A percentile compares a stretch with the other conserved stretches of the same genome.
Evolutionary conservation across 2,797 vertebrate genomes (phyloP).

Genomic region (Adrianichthys oophorus): DNA sequence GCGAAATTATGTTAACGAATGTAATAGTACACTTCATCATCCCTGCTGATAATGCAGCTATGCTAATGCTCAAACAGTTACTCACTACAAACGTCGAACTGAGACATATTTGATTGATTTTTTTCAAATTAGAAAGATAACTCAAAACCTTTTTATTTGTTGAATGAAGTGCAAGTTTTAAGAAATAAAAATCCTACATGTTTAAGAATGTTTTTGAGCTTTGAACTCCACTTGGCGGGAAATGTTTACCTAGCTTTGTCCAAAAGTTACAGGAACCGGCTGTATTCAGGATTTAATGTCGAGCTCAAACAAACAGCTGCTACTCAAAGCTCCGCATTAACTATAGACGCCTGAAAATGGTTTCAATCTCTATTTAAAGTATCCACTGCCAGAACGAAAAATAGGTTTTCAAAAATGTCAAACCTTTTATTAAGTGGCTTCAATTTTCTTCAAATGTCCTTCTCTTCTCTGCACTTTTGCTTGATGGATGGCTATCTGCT

Average conservation of each 20-base stretch:
- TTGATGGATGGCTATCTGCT: conserved; percentile 4
- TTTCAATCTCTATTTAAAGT: conserved; percentile 11
- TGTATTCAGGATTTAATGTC: neutral
- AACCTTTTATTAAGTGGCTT: neutral
- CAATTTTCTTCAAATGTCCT: neutral
- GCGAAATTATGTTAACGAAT: no score
- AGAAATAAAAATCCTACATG: no score
- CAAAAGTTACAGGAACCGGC: neutral
- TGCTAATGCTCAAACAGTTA: no score
- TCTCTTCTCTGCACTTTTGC: conserved; percentile 4
- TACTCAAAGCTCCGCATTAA: neutral
- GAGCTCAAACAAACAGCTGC: neutral
- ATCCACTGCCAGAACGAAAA: conserved; percentile 1
- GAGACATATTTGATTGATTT: no score
- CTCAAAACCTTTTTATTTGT: no score
- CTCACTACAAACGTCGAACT: no score
- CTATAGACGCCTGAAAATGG: neutral
- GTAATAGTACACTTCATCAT: no score
- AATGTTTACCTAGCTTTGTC: neutral
- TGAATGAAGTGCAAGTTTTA: no score
- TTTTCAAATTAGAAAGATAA: no score
- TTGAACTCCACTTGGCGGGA: neutral
- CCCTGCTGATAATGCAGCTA: no score
- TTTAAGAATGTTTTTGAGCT: neutral
- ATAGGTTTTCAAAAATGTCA: neutral